A percentile compares a stretch with the other conserved stretches of the same genome.
phyloP scores from a whole-genome alignment of 2,113 vertebrate species.

The Echinops telfairi region DNA sequence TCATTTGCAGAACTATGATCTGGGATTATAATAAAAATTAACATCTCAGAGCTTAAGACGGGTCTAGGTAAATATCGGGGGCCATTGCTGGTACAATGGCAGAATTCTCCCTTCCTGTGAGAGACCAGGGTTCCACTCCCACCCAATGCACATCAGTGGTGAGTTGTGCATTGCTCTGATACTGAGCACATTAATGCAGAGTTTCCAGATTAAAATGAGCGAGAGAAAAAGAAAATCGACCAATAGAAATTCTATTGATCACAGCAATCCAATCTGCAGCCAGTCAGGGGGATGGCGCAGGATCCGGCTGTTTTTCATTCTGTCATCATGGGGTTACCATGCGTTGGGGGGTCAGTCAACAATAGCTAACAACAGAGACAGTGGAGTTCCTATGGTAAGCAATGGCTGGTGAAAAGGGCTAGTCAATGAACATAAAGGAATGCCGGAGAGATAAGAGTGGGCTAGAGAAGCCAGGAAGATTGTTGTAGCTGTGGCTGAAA shows the following conservation, averaged over 20 bases:
- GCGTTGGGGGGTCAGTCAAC: not conserved
- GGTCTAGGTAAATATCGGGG: not conserved
- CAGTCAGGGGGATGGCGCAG: not conserved
- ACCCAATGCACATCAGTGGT: not conserved
- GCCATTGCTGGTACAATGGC: not conserved
- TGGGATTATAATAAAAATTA: not conserved
- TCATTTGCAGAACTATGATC: not conserved
- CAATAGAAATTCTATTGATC: not conserved
- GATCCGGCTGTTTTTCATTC: not conserved
- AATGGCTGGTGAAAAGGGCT: conserved; percentile 39
- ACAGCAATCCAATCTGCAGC: not conserved
- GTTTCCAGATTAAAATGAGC: not conserved
- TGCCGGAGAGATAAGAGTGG: not conserved
- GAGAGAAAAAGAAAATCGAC: not conserved
- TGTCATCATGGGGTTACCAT: not conserved
- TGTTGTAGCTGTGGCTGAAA: conserved; percentile 25
- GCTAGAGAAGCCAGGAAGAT: conserved; percentile 31
- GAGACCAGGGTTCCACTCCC: not conserved
- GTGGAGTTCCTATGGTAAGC: conserved; percentile 14
- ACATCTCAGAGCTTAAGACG: conserved; percentile 1
- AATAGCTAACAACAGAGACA: not conserved
- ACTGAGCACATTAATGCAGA: not conserved
- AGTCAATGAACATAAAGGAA: conserved; percentile 36
- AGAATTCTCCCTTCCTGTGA: not conserved
- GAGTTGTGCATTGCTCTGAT: not conserved